These are phyloP conservation scores for Eira barbara DNA, from an alignment of 2,113 vertebrate species.

Conservation along the genomic window DNA sequence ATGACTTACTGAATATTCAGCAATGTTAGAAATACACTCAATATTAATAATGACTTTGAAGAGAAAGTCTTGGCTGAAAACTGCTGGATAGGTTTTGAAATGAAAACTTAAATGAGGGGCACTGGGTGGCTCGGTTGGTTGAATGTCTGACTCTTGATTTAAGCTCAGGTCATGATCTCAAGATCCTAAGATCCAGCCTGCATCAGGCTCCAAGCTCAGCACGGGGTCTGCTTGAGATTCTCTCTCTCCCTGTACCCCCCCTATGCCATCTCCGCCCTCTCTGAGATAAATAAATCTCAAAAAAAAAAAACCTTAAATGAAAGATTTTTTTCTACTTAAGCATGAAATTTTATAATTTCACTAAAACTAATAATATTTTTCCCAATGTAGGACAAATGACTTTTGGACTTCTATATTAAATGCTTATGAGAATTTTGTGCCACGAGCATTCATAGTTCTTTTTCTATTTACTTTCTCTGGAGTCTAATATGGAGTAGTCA, in stretches of 20 bases:
- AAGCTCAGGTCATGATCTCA: not conserved
- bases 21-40: conserved; percentile 65
- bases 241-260: not conserved
- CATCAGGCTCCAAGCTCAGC: not conserved
- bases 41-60: conserved; percentile 55
- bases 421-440: not conserved
- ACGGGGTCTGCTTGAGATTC: not conserved
- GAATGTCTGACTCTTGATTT: not conserved
- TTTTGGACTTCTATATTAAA: not conserved
- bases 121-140: not conserved
- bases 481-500: not conserved
- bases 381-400: conserved; percentile 4
- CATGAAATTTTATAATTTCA: conserved; percentile 15
- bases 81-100: conserved; percentile 19
- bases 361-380: conserved; percentile 53
- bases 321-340: conserved; percentile 20
- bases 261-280: no score
- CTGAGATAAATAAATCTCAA: no score
- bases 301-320: not conserved
- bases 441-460: not conserved
- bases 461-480: not conserved
- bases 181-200: not conserved
- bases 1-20: conserved; percentile 66
- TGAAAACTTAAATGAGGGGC: not conserved
- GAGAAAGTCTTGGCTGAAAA: conserved; percentile 29